Percentiles rank a stretch among this genome's conserved stretches.
Conservation (phyloP, 2,113 vertebrate species). For the Stigmatopora argus region DNA sequence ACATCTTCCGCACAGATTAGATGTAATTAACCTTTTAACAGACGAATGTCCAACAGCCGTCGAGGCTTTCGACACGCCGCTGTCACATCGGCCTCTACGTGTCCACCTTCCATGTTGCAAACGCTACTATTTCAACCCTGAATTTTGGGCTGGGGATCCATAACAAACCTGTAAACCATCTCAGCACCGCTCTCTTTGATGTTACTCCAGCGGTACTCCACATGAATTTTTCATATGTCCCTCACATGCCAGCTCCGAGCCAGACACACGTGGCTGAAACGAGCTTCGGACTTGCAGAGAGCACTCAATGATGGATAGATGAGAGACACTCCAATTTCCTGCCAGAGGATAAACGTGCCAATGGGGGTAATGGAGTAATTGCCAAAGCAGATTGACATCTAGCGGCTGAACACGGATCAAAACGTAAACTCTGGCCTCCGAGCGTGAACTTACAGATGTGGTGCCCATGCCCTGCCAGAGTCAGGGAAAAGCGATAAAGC, state of each 20-base stretch:
- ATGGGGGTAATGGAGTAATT: constrained; percentile 21
- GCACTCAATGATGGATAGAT: constrained; percentile 22
- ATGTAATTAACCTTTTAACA: constrained; percentile 69
- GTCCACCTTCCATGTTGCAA: neutral
- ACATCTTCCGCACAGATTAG: constrained; percentile 60
- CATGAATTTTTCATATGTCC: constrained; percentile 40
- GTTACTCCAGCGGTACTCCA: constrained; percentile 20
- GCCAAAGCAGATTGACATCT: constrained; percentile 28
- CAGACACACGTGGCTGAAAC: constrained; percentile 32
- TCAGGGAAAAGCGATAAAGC: constrained; percentile 35
- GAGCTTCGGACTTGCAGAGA: constrained; percentile 16
- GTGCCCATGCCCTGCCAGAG: neutral
- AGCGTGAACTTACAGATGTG: constrained; percentile 33
- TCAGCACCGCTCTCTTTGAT: constrained; percentile 9
- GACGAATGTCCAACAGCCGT: constrained; percentile 43
- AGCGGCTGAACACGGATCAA: constrained; percentile 20
- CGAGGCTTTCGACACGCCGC: constrained; percentile 46
- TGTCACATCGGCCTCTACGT: constrained; percentile 5
- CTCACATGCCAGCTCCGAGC: constrained; percentile 32
- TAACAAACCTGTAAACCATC: constrained; percentile 19
- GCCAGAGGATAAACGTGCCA: constrained; percentile 4
- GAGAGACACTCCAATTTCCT: constrained; percentile 21
- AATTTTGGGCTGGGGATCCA: neutral
- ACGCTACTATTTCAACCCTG: neutral
- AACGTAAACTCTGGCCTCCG: constrained; percentile 35